These are phyloP conservation scores for Xerus inauris DNA, from an alignment of 2,113 vertebrate genomes.

Conservation along the genomic window DNA sequence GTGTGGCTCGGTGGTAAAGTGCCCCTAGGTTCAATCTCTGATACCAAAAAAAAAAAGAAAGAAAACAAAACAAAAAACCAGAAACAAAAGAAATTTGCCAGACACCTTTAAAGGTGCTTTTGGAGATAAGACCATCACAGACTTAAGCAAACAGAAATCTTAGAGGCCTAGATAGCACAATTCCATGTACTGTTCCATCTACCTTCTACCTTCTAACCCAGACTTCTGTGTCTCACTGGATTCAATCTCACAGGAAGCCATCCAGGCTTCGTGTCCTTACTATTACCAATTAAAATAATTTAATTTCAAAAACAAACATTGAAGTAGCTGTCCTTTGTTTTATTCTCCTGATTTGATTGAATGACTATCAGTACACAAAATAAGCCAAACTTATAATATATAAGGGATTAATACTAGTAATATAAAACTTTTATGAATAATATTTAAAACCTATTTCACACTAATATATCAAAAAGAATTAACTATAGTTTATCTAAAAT, in stretches of 20 bases:
- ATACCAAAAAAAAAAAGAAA: no score
- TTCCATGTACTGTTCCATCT: background rate
- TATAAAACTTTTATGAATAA: background rate
- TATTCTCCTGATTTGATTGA: background rate
- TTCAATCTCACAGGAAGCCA: background rate
- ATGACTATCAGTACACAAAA: background rate
- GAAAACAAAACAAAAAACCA: no score
- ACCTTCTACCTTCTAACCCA: background rate
- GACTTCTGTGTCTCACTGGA: background rate
- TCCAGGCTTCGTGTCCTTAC: background rate
- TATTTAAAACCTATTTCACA: constrained; percentile 31
- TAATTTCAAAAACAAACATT: background rate
- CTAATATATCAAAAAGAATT: constrained; percentile 6
- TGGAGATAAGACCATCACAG: background rate
- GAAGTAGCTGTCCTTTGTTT: background rate
- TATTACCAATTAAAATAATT: background rate
- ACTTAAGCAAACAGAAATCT: background rate
- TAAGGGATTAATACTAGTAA: background rate
- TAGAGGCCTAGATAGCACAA: background rate
- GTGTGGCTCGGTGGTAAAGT: no score
- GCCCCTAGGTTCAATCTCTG: no score
- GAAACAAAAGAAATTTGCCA: background rate
- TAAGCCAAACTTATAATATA: background rate
- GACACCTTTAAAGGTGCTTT: background rate
- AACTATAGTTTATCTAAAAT: background rate